Evolutionary conservation across 2,113 vertebrate species (phyloP), one percentile per base, ranked within the genome.

Genomic region (Octodon degus): DNA sequence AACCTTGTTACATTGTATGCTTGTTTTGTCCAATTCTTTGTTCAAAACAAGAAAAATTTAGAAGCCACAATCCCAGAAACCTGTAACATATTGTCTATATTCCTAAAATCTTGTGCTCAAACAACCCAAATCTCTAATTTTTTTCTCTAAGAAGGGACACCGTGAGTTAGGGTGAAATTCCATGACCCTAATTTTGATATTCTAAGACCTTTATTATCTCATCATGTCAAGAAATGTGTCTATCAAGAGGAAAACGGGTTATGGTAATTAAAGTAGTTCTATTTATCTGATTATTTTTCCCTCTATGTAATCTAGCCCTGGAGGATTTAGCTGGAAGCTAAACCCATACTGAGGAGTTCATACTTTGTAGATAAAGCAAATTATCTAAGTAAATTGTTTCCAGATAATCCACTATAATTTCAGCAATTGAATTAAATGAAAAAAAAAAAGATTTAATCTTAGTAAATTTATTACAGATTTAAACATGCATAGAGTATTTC

Each of bases 381-480:
- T 80, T 55, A 62, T 19, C 77, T 34, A 55, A 7, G 50, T 43
- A 80, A 90, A 67, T 12, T 91, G 9, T 68, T 94, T 91, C 9
- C n/a, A 68, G 63, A 86, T 37, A 89, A 40, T 1, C n/a, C 79
- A 63, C 34, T 80, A 37, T 63, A 93, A 74, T 89, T 87, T 24
- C 43, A 91, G 80, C 85, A 63, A 79, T 50, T 58, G 62, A 93
- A n/a, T 63, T 89, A 89, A 84, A 74, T 40, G 37, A 93, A 88
- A 43, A 76, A 82, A 91, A 88, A 32, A 76, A 79, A 16, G 27
- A 84, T 85, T 97, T 91, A 81, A 89, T 86, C 43, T 89, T 65
- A 79, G 34, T 84, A 67, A 47, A 50, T 60, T 90, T 43, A 80
- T 92, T 58, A 88, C 67, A 13, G 9, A 30, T 86, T 91, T 92